These are phyloP conservation scores for Acomys russatus DNA, from an alignment of 2,797 vertebrate species.

Conservation along the genomic window DNA sequence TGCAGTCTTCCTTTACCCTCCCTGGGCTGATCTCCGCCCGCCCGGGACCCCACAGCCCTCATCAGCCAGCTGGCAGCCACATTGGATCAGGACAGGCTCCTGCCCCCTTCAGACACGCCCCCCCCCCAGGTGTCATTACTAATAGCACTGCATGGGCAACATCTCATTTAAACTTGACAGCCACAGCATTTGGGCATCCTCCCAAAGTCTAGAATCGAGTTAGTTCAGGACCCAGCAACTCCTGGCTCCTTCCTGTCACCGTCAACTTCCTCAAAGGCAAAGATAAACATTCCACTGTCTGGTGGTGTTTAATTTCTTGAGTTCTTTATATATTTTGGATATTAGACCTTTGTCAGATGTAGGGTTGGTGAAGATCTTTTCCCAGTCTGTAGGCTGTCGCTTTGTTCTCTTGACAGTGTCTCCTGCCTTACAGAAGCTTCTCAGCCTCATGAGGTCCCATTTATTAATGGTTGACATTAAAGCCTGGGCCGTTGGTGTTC, in stretches of 20 bases:
- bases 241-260: not conserved
- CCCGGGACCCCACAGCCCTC: too few species aligned
- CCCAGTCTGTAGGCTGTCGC: too few species aligned
- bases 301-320: too few species aligned
- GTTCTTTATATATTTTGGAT: too few species aligned
- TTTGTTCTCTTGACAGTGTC: too few species aligned
- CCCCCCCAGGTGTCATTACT: not conserved
- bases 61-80: not conserved
- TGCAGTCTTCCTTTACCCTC: not conserved
- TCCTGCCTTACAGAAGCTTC: too few species aligned
- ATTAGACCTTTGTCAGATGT: too few species aligned
- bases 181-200: not conserved
- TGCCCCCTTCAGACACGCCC: not conserved
- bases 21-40: not conserved
- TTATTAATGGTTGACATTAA: too few species aligned
- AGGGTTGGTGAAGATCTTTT: too few species aligned
- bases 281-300: not conserved
- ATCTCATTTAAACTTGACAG: conserved; percentile 32
- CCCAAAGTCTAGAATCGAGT: not conserved
- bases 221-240: not conserved
- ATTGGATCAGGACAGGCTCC: not conserved
- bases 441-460: too few species aligned
- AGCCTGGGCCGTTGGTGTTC: too few species aligned
- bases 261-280: not conserved
- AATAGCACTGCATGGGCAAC: not conserved